Base-by-base conservation (phyloP, 2,797 vertebrate genomes). In the Hippocampus kuda region DNA sequence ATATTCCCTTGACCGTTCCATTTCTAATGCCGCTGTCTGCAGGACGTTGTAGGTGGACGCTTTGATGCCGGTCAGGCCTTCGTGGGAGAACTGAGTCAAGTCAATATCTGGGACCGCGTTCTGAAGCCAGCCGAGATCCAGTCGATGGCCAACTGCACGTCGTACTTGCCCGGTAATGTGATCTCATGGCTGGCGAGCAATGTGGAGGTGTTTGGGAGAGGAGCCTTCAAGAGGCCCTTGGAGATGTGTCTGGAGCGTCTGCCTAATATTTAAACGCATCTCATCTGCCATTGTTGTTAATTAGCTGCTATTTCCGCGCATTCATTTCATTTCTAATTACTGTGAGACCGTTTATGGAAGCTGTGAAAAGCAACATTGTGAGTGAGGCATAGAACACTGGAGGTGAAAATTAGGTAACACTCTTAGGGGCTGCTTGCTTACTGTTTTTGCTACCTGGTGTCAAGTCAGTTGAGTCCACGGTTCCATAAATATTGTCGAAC, bases 21-120 rank as follows among this genome's bases (percentile, higher is more conserved):
- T 38, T 38, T 38, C 7, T 38, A 38, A 38, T 38, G 42, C 22
- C 53, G 27, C 61, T 34, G 26, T 38, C 20, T 74, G 20, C 90
- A 99, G 97, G 97, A 99, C 72, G 91, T 94, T 0, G 94, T 99
- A 3, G 97, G 97, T 41, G 96, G 95, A 66, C 92, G 95, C 70
- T 99, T 99, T 18, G 97, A 99, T 44, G 97, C 97, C 8, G 97
- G 96, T 2, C 97, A 99, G 89, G 97, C 97, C 1, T 99, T 99
- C 1, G 95, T 99, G 60, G 97, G 97, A 54, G 97, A 99, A 85
- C 89, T 99, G 88, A 97, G 94, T 89, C 96, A 99, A 85, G 96
- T 99, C 84, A 99, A 97, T 88, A 92, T 99, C 75, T 99, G 97
- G 97, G 96, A 99, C 86, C 93, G 95, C 0, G 89, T 98, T 67